These are phyloP conservation scores for Eonycteris spelaea DNA, from an alignment of 2,113 vertebrate species.

Conservation along the genomic window DNA sequence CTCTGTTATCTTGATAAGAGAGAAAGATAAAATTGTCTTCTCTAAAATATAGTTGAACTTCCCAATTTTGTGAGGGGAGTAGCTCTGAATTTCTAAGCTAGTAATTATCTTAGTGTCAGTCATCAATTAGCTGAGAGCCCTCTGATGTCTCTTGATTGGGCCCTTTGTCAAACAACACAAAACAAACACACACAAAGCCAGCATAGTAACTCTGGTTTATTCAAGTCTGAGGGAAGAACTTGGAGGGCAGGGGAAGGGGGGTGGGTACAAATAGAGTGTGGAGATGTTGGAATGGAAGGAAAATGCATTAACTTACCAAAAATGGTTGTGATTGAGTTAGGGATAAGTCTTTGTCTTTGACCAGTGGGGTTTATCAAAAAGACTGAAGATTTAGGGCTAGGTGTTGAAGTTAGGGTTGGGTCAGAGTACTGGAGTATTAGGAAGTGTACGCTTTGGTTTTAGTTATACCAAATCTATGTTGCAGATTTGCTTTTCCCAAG, in stretches of 20 bases:
- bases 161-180: conserved; percentile 60
- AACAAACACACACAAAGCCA: conserved; percentile 53
- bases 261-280: not conserved
- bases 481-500: not conserved
- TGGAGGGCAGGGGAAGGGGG: not conserved
- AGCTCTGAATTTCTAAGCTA: conserved; percentile 17
- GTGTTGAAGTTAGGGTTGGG: not conserved
- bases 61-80: not conserved
- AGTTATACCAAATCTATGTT: not conserved
- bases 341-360: not conserved
- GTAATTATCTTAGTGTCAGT: conserved; percentile 58
- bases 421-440: not conserved
- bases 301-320: not conserved
- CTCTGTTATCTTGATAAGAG: not conserved
- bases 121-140: conserved; percentile 39
- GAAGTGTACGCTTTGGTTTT: not conserved
- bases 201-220: conserved; percentile 3
- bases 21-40: not conserved
- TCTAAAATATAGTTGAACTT: not conserved
- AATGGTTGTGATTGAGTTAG: not conserved
- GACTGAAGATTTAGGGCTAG: not conserved
- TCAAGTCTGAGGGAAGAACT: conserved; percentile 34
- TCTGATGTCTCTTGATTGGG: conserved; percentile 43
- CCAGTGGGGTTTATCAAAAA: not conserved
- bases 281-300: not conserved